Conservation (phyloP, 2,797 vertebrate genomes). For the Pseudochromis fuscus region DNA sequence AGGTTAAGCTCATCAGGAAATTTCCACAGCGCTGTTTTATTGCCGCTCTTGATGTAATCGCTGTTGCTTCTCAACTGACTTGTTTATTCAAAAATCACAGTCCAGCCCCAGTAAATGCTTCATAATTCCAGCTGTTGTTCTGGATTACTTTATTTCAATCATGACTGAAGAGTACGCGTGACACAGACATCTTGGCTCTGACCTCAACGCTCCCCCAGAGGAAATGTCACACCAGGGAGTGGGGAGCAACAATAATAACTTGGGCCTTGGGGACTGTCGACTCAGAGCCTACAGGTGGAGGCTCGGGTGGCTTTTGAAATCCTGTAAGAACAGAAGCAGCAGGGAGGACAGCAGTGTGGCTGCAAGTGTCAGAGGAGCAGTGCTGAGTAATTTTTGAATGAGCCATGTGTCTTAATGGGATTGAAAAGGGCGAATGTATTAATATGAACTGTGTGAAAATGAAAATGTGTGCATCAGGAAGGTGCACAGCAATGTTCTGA, state of each 20-base stretch:
- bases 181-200: background rate
- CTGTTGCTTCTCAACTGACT: constrained; percentile 8
- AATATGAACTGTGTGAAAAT: background rate
- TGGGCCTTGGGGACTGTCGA: constrained; percentile 19
- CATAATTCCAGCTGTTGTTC: background rate
- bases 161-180: constrained; percentile 3
- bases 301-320: constrained; percentile 4
- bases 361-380: background rate
- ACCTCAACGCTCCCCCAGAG: constrained; percentile 11
- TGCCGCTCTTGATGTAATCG: background rate
- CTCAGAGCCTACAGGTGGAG: constrained; percentile 15
- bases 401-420: no score
- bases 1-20: constrained; percentile 17
- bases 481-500: background rate
- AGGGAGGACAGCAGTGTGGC: background rate
- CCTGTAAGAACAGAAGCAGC: background rate
- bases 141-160: background rate
- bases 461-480: background rate
- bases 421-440: no score
- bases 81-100: constrained; percentile 6
- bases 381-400: background rate
- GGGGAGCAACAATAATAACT: constrained; percentile 17
- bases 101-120: constrained; percentile 7
- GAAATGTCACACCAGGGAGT: constrained; percentile 23
- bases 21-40: constrained; percentile 10